phyloP scores from a whole-genome alignment of 2,113 vertebrate genomes.

The Ploceus nigricollis region DNA sequence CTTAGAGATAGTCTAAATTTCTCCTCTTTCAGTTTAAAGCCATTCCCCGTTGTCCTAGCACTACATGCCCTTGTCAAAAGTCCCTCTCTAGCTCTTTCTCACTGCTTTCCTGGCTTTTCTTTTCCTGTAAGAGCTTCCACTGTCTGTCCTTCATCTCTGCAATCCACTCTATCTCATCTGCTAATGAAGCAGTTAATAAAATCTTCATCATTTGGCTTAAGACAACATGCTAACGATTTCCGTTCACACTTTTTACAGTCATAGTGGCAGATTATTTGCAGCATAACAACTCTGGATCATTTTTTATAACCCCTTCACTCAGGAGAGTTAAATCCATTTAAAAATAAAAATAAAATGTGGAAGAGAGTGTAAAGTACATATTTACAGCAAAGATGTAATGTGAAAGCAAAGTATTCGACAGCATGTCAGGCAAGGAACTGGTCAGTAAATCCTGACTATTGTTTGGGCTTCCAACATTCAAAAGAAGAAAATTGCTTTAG shows the following conservation, averaged over 20 bases:
- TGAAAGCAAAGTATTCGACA: neutral
- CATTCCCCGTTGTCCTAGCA: too few species aligned
- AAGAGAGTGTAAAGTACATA: neutral
- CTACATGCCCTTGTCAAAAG: neutral
- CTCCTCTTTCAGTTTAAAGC: neutral
- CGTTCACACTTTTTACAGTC: constrained; percentile 34
- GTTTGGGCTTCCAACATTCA: neutral
- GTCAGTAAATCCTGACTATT: neutral
- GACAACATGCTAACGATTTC: constrained; percentile 43
- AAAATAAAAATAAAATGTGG: neutral
- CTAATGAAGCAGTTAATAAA: constrained; percentile 49
- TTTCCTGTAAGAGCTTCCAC: neutral
- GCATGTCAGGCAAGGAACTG: neutral
- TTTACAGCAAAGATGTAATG: neutral
- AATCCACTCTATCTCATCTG: neutral
- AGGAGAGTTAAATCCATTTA: neutral
- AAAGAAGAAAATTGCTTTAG: neutral
- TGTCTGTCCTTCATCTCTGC: neutral
- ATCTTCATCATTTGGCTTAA: constrained; percentile 15
- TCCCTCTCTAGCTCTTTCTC: neutral
- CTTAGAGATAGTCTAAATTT: neutral
- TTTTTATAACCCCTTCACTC: constrained; percentile 32
- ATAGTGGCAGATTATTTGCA: constrained; percentile 25
- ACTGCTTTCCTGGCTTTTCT: neutral
- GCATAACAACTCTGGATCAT: constrained; percentile 1